These are phyloP conservation scores for Ceramica pisi DNA, from an alignment of 2,888 invertebrate genomes.

Conservation along the genomic window DNA sequence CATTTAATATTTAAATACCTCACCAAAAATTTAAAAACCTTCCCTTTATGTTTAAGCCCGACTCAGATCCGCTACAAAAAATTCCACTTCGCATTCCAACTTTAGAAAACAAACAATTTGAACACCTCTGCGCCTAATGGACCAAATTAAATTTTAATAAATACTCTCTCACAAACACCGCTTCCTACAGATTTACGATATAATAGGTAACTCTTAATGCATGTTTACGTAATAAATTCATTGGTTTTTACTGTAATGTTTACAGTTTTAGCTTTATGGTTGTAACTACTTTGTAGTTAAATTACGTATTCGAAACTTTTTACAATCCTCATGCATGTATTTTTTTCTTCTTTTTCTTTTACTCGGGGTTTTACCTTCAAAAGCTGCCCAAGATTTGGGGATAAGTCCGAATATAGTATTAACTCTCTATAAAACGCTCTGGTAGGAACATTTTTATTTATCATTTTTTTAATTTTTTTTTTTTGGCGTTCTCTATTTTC, in stretches of 20 bases:
- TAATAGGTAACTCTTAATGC: constrained; percentile 49
- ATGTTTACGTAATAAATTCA: constrained; percentile 62
- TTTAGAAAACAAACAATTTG: constrained; percentile 22
- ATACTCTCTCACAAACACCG: constrained; percentile 26
- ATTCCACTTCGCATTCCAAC: constrained; percentile 4
- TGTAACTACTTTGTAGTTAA: constrained; percentile 33
- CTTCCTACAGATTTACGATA: constrained; percentile 49
- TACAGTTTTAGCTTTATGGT: constrained; percentile 48
- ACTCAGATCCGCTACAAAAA: neutral
- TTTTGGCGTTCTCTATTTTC: too few species aligned
- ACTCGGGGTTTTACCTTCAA: too few species aligned
- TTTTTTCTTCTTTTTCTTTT: neutral
- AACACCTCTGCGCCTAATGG: constrained; percentile 28
- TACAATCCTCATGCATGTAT: neutral
- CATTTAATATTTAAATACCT: neutral
- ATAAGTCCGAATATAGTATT: too few species aligned
- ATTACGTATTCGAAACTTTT: neutral
- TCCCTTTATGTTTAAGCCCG: neutral
- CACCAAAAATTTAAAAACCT: neutral
- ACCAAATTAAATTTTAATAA: constrained; percentile 60
- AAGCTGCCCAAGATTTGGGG: too few species aligned
- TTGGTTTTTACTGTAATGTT: constrained; percentile 44
- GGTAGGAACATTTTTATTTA: too few species aligned
- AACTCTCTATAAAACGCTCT: too few species aligned
- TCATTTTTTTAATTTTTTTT: too few species aligned